Evolutionary conservation across 2,113 vertebrate species (phyloP), one percentile per base, ranked within the genome.

Genomic region (Carassius carassius): DNA sequence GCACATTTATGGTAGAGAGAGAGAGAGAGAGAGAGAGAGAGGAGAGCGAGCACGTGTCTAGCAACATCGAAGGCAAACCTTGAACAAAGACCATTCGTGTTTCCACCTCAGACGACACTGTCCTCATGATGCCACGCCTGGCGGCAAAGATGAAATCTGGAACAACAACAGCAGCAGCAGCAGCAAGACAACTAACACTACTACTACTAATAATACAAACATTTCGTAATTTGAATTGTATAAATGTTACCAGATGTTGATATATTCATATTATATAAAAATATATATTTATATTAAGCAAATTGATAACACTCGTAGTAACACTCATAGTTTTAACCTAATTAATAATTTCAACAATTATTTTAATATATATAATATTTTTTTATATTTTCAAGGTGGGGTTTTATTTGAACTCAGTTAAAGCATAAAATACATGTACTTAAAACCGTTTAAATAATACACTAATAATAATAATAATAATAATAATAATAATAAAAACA

Each of bases 81-180:
- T 37, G 91, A 92, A 94, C 93, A 94, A 94, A 94, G 93, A 93
- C 89, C 85, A 87, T 85, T 85, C 87, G 78, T 88, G 84, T 35
- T 49, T 74, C 84, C 89, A 85, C 89, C 89, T 90, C 89, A 81
- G 79, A 69, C 63, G 79, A 44, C 23, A 14, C 49, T 35, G 65
- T 91, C 89, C 90, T 93, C 90, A 87, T 87, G 89, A 87, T 90
- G 90, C 92, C 93, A 91, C 93, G 90, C 93, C 92, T 91, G 91
- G 86, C 86, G 83, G 92, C 90, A 87, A 87, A 89, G 77, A 78
- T 60, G 78, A 92, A 91, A 90, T 84, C 84, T 82, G 25, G 67
- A 78, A 19, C 32, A 58, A 56, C 17, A 74, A 47, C 58, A 54
- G 54, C 72, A 79, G 56, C 58, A 51, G 51, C 72, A 79, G 58